phyloP scores from a whole-genome alignment of 2,113 vertebrate genomes.

The Strigops habroptila region DNA sequence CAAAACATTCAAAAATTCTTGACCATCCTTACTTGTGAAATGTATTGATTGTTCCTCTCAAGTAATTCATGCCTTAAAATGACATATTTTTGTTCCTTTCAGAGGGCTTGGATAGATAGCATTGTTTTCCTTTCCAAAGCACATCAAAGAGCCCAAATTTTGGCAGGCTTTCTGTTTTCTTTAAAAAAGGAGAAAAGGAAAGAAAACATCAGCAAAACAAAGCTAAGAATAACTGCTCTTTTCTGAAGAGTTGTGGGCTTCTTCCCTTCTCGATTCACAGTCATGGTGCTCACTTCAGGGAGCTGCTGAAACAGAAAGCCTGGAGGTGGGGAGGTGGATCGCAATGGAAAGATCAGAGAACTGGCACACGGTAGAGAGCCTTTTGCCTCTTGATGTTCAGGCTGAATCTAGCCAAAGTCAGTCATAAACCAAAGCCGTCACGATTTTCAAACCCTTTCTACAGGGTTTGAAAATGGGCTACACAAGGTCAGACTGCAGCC shows the following conservation, averaged over 20 bases:
- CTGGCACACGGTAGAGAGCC: background rate
- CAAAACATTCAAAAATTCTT: background rate
- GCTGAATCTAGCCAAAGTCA: background rate
- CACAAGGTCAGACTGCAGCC: background rate
- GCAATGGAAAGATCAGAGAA: slow-evolving; percentile 29
- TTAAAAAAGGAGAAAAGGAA: background rate
- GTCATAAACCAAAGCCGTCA: background rate
- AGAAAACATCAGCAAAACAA: slow-evolving; percentile 51
- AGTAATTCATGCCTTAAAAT: slow-evolving; percentile 25
- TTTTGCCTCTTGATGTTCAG: slow-evolving; percentile 2
- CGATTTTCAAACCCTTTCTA: background rate
- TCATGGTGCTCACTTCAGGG: slow-evolving; percentile 48
- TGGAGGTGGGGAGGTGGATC: slow-evolving; percentile 15
- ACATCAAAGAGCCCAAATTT: slow-evolving; percentile 58
- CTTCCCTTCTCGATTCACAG: slow-evolving; percentile 28
- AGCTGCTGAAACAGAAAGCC: slow-evolving; percentile 42
- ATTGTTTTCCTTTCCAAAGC: slow-evolving; percentile 66
- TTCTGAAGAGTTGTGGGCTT: slow-evolving; percentile 38
- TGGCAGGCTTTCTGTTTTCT: slow-evolving; percentile 60
- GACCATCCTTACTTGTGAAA: slow-evolving; percentile 11
- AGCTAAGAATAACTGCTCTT: slow-evolving; percentile 61
- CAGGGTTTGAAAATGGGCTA: too few species aligned
- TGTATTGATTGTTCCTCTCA: slow-evolving; percentile 21
- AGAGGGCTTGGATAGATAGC: slow-evolving; percentile 47
- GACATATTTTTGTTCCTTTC: slow-evolving; percentile 50